These are phyloP conservation scores for Pseudorhombus dupliciocellatus DNA, from an alignment of 2,113 vertebrate species.

Conservation along the genomic window DNA sequence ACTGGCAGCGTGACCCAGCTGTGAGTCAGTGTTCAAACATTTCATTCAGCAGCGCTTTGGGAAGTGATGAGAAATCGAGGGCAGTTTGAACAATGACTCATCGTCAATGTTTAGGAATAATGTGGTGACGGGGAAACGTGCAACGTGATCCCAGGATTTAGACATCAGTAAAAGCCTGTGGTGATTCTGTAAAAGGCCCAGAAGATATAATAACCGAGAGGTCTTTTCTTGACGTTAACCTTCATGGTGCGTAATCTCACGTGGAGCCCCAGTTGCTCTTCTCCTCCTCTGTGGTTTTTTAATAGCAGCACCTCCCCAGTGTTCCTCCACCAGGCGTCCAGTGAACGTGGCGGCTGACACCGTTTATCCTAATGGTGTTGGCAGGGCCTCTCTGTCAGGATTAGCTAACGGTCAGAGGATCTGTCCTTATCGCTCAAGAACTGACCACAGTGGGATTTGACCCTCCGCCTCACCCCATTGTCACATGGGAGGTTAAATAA, in stretches of 20 bases:
- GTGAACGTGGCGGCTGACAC: slow-evolving; percentile 26
- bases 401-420: slow-evolving; percentile 64
- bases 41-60: slow-evolving; percentile 3
- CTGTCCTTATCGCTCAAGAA: slow-evolving; percentile 56
- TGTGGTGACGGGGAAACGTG: not conserved
- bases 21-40: slow-evolving; percentile 30
- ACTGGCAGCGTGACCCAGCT: not conserved
- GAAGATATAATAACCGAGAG: not conserved
- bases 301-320: slow-evolving; percentile 29
- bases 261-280: not conserved
- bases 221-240: not conserved
- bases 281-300: not conserved
- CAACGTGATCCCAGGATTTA: slow-evolving; percentile 4
- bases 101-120: not conserved
- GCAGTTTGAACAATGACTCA: not conserved
- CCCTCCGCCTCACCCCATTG: slow-evolving; percentile 31
- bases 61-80: not conserved
- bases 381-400: slow-evolving; percentile 64
- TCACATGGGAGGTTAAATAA: slow-evolving; percentile 62
- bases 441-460: slow-evolving; percentile 52
- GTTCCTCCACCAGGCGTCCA: slow-evolving; percentile 29
- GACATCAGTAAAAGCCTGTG: not conserved
- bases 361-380: slow-evolving; percentile 70
- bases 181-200: not conserved
- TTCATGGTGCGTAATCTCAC: not conserved